Percentiles rank a stretch among this genome's conserved stretches.
Conservation (phyloP, 2,797 vertebrate species). For the Coreius guichenoti region DNA sequence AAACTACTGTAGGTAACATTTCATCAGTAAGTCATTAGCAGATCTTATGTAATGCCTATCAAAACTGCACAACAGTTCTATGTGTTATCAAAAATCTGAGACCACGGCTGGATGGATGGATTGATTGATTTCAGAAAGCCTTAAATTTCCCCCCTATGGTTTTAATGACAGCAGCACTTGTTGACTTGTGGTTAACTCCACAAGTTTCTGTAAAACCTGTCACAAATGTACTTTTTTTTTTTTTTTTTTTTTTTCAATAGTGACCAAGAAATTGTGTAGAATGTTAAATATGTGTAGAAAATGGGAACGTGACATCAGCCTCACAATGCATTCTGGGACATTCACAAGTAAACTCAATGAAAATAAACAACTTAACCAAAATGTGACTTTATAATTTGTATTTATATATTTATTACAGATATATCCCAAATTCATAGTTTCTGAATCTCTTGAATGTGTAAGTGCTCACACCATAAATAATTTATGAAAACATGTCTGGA, state of each 20-base stretch:
- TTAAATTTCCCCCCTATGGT: neutral
- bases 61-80: neutral
- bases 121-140: neutral
- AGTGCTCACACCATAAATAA: no score
- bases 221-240: neutral
- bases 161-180: neutral
- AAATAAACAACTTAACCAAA: no score
- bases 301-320: no score
- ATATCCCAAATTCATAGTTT: no score
- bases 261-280: neutral
- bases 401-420: no score
- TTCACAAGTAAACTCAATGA: no score
- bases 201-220: neutral
- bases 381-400: no score
- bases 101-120: neutral
- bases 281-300: no score
- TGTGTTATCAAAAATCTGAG: neutral
- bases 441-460: no score
- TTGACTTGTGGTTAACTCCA: neutral
- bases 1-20: neutral
- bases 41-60: neutral
- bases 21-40: neutral
- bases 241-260: no score
- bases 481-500: no score
- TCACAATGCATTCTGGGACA: no score